phyloP scores from a whole-genome alignment of 1,140 invertebrate species.

The Leptinotarsa texana region DNA sequence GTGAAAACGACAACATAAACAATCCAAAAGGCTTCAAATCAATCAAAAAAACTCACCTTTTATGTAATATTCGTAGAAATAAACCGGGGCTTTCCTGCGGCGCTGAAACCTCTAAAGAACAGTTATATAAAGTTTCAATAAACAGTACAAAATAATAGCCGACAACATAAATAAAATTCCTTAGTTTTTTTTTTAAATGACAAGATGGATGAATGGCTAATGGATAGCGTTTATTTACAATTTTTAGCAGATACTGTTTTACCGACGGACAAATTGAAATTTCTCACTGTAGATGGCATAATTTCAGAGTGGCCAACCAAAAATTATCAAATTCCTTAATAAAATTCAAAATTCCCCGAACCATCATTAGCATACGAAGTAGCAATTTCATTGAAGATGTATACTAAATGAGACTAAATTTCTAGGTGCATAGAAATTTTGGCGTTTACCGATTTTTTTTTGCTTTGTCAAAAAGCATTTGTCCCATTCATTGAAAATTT shows the following conservation, averaged over 20 bases:
- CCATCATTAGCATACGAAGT: too few relatives aligned
- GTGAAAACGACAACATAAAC: too few relatives aligned
- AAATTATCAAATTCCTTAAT: too few relatives aligned
- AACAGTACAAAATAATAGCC: not conserved
- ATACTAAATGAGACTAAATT: too few relatives aligned
- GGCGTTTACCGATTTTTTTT: too few relatives aligned
- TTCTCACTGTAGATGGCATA: not conserved
- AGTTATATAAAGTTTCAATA: constrained; percentile 4
- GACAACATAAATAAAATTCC: constrained; percentile 1
- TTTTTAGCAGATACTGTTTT: not conserved
- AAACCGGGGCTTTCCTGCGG: not conserved
- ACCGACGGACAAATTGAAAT: not conserved
- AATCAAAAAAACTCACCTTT: not conserved
- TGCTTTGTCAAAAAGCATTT: too few relatives aligned
- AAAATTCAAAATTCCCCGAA: too few relatives aligned
- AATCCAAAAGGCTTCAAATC: too few relatives aligned
- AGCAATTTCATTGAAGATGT: too few relatives aligned
- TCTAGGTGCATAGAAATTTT: too few relatives aligned
- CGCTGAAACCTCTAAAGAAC: not conserved
- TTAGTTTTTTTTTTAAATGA: not conserved
- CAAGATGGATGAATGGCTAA: not conserved
- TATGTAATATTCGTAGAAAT: not conserved
- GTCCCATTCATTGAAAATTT: too few relatives aligned
- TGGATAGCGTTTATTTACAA: not conserved
- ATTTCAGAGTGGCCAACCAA: too few relatives aligned